Percentiles rank a stretch among this genome's conserved stretches.
Conservation (phyloP, 2,113 vertebrate genomes). For the Nannospalax galili region DNA sequence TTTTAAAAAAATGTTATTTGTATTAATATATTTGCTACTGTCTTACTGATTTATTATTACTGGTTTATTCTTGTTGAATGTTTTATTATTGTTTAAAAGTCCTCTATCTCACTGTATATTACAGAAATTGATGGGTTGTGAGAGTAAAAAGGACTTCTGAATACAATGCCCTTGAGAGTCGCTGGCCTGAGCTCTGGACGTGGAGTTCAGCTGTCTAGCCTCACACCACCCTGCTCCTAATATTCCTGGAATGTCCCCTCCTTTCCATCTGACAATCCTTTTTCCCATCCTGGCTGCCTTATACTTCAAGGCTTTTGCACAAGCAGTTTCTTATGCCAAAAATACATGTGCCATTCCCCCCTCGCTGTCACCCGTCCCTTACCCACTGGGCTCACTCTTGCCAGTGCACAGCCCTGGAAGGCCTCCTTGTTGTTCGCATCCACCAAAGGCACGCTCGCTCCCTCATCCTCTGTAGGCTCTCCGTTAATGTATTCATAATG, state of each 20-base stretch:
- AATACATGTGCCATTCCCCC: accelerated
- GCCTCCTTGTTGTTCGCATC: background rate
- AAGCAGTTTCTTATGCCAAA: background rate
- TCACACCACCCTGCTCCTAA: background rate
- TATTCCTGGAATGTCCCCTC: background rate
- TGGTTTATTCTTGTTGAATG: background rate
- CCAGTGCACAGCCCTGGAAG: background rate
- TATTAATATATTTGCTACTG: background rate
- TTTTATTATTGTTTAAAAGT: background rate
- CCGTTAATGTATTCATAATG: background rate
- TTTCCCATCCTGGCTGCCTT: background rate
- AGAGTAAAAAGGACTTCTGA: background rate
- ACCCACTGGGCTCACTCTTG: background rate
- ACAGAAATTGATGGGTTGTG: background rate
- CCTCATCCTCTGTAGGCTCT: background rate
- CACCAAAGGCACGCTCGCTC: accelerated
- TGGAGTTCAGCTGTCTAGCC: background rate
- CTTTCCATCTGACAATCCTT: background rate
- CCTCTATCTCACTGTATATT: background rate
- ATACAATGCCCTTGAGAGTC: background rate
- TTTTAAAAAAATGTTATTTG: background rate
- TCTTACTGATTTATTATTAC: background rate
- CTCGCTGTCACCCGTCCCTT: background rate
- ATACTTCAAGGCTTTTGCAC: background rate
- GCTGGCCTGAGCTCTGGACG: background rate